These are phyloP conservation scores for Gymnoscopelus microlampas DNA, from an alignment of 2,797 vertebrate species.

Conservation along the genomic window DNA sequence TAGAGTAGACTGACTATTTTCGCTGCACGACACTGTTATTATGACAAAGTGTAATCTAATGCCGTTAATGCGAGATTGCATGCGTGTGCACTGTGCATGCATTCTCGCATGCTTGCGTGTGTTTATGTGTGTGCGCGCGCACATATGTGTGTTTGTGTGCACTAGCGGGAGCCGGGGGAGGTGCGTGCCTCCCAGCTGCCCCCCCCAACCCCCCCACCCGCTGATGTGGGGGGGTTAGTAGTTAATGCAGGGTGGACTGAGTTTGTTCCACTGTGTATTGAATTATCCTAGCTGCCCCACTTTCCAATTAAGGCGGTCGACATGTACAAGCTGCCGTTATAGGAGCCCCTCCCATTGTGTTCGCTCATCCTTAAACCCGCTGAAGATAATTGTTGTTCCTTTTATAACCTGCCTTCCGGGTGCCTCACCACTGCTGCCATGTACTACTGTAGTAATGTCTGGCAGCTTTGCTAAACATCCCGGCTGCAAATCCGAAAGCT, in stretches of 20 bases:
- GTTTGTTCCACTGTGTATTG: conserved; percentile 53
- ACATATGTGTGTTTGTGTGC: neutral
- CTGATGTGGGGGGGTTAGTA: conserved; percentile 67
- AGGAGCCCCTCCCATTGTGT: conserved; percentile 67
- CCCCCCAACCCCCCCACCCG: too few relatives aligned
- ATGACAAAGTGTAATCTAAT: too few relatives aligned
- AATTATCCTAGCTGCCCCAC: conserved; percentile 70
- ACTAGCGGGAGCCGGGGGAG: too few relatives aligned
- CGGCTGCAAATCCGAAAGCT: too few relatives aligned
- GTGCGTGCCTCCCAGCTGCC: too few relatives aligned
- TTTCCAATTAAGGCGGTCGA: conserved; percentile 77
- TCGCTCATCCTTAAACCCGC: conserved; percentile 72
- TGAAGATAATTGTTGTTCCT: conserved; percentile 77
- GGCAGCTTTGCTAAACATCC: too few relatives aligned
- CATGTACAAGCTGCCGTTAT: conserved; percentile 73
- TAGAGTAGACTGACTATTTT: too few relatives aligned
- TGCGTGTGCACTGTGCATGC: too few relatives aligned
- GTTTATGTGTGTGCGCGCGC: too few relatives aligned
- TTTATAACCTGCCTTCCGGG: conserved; percentile 64
- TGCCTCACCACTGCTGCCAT: conserved; percentile 36
- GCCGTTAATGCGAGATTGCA: too few relatives aligned
- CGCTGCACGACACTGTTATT: too few relatives aligned
- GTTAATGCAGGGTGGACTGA: conserved; percentile 67
- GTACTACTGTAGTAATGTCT: neutral
- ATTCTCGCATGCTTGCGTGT: too few relatives aligned